Evolutionary conservation across 2,888 invertebrate genomes (phyloP).

Genomic region (Mystacides longicornis): DNA sequence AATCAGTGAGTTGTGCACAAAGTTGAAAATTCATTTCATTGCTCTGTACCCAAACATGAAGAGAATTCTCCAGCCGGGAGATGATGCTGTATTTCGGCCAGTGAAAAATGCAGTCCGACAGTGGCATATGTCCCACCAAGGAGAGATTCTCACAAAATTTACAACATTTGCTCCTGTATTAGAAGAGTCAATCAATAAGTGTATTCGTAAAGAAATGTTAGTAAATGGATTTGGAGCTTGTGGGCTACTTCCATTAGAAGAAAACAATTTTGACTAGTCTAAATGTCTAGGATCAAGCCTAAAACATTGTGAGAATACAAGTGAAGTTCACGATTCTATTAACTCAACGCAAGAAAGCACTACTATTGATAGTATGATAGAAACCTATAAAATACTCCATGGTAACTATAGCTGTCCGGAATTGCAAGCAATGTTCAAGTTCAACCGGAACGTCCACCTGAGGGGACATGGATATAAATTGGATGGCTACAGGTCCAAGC

Average conservation of each 20-base stretch:
- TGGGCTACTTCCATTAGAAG: background rate
- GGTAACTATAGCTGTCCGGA: no score
- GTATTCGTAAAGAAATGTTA: background rate
- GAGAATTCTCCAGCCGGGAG: slow-evolving; percentile 33
- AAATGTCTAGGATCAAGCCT: no score
- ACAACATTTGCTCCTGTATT: background rate
- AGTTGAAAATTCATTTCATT: slow-evolving; percentile 24
- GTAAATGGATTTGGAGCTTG: background rate
- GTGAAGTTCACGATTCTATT: no score
- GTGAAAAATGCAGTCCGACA: slow-evolving; percentile 21
- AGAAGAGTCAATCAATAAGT: background rate
- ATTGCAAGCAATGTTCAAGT: no score
- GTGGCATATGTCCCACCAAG: slow-evolving; percentile 28
- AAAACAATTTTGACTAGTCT: no score
- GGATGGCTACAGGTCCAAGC: no score
- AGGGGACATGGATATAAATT: no score
- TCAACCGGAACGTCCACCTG: no score
- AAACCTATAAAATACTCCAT: no score
- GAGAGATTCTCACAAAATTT: background rate
- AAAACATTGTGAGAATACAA: no score
- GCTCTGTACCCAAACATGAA: slow-evolving; percentile 33
- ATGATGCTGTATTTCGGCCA: slow-evolving; percentile 27
- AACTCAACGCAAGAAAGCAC: no score
- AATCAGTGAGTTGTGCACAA: slow-evolving; percentile 29
- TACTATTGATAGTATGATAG: no score